Conservation (phyloP, 2,113 vertebrate species). For the Pelobates fuscus region DNA sequence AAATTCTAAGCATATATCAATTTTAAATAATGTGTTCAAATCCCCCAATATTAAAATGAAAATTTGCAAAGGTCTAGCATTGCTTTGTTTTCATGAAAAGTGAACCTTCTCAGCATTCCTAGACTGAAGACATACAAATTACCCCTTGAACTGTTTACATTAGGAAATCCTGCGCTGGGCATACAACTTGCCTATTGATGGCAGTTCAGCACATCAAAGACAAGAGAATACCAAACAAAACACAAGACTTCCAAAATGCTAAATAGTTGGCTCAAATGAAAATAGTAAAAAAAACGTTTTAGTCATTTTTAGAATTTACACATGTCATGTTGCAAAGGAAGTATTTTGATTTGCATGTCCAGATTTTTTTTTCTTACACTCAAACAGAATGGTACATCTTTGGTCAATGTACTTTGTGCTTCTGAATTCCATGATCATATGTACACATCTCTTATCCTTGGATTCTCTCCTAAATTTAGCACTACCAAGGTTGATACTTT, state of each 20-base stretch:
- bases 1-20: conserved; percentile 1
- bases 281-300: background rate
- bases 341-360: background rate
- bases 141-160: conserved; percentile 29
- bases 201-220: conserved; percentile 23
- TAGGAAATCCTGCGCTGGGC: conserved; percentile 32
- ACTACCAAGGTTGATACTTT: too few species aligned
- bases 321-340: background rate
- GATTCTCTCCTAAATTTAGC: too few species aligned
- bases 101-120: conserved; percentile 22
- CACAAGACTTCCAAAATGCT: conserved; percentile 5
- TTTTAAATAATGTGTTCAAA: conserved; percentile 27
- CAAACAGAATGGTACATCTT: too few species aligned
- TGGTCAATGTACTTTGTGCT: too few species aligned
- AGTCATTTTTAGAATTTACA: background rate
- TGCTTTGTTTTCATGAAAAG: conserved; percentile 18
- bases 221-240: conserved; percentile 13
- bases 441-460: too few species aligned
- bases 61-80: background rate
- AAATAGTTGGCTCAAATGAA: background rate
- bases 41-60: conserved; percentile 18
- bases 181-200: conserved; percentile 31
- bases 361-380: too few species aligned
- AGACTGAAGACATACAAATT: conserved; percentile 33
- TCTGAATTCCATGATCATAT: too few species aligned